Conservation (phyloP, 1,140 invertebrate genomes). For the Pemphigus obesinymphae region DNA sequence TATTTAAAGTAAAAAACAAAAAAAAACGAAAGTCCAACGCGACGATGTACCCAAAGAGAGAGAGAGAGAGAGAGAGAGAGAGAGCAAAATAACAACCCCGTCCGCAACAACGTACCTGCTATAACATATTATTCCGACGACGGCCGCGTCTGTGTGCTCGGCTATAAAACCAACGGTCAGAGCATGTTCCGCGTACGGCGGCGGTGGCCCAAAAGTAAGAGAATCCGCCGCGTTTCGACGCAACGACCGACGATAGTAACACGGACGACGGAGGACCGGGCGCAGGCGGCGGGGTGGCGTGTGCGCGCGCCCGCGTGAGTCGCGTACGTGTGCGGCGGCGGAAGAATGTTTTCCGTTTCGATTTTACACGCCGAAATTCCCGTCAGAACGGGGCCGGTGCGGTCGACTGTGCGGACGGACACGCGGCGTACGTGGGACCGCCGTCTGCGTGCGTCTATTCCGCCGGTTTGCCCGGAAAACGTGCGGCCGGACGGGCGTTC, state of each 20-base stretch:
- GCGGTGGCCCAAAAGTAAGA: neutral
- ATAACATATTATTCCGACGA: constrained; percentile 27
- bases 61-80: neutral
- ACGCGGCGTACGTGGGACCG: neutral
- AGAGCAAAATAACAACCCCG: neutral
- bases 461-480: neutral
- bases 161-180: neutral
- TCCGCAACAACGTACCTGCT: constrained; percentile 24
- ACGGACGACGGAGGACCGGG: neutral
- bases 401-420: neutral
- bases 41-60: too few species aligned
- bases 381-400: neutral
- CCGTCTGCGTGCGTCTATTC: neutral
- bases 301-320: neutral
- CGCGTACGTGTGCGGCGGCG: neutral
- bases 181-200: constrained; percentile 6
- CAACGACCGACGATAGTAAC: neutral
- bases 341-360: neutral
- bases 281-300: neutral
- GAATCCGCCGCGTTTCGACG: neutral
- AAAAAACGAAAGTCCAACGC: too few species aligned
- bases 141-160: neutral
- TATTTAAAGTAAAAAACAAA: too few species aligned
- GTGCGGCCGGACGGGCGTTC: neutral
- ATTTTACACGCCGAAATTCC: too few species aligned